Evolutionary conservation across 2,797 vertebrate species (phyloP), one percentile per base, ranked within the genome.

Genomic region (Silurus lanzhouensis): DNA sequence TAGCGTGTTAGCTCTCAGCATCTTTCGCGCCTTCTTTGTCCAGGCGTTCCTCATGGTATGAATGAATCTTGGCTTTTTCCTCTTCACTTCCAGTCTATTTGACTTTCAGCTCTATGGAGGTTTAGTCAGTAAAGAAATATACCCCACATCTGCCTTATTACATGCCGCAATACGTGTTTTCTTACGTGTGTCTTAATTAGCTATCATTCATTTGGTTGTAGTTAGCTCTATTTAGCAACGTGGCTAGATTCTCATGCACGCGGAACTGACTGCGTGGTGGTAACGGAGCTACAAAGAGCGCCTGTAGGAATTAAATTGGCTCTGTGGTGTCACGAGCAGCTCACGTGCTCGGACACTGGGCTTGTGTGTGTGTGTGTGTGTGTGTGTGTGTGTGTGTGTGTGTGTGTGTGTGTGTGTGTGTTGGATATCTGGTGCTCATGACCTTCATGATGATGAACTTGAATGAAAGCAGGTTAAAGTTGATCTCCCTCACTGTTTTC

Each of bases 1-100:
- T 74, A 80, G 31, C 57, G 44, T 48, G 57, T 52, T 48, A 82
- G 84, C 84, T 60, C 4, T 57, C 70, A 82, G 79, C 84, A 85
- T 85, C 84, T 17, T 4, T 58, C 61, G 38, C 61, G 13, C 1
- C 15, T 76, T 20, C 19, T 82, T 57, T 66, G 25, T 80, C 15
- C 8, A 27, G 19, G 10, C 75, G 1, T 9, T 22, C 13, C 12
- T 14, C 8, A 5, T 5, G 12, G 2, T 58, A 20, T 31, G 78
- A 76, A 68, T 61, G 8, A 15, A 1, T 17, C 27, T 15, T 8
- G 22, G 6, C 0, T 25, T 25, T 68, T 44, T 38, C 1, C 22
- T 48, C 2, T 63, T n/a, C 13, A 14, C 14, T 4, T 1, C 6
- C 3, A 1, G 60, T 25, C 52, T 52, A 10, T 27, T 12, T 66